phyloP scores from a whole-genome alignment of 64 coral and sea anemone genomes.

The Stichodactyla helianthus region DNA sequence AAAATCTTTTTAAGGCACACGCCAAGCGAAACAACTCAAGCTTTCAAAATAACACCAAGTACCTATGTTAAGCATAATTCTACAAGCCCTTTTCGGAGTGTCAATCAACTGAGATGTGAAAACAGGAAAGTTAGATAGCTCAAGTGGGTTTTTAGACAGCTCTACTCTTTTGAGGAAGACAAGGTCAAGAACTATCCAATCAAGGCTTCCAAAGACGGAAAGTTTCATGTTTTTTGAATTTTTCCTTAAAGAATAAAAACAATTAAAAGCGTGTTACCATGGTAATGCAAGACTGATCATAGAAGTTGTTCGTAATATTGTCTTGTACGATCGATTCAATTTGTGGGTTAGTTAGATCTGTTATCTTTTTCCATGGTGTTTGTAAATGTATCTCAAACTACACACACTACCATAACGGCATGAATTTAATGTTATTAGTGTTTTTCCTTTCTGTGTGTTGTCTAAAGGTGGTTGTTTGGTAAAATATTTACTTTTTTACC shows the following conservation, averaged over 20 bases:
- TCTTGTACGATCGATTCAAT: too few relatives aligned
- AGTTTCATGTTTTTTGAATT: too few relatives aligned
- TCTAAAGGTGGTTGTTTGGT: too few relatives aligned
- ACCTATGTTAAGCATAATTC: background rate
- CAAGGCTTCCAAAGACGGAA: too few relatives aligned
- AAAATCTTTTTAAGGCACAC: background rate
- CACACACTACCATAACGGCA: too few relatives aligned
- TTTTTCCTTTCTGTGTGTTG: too few relatives aligned
- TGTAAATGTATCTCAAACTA: too few relatives aligned
- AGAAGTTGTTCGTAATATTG: background rate
- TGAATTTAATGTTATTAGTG: too few relatives aligned
- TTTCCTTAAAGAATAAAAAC: too few relatives aligned
- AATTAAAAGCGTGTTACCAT: background rate
- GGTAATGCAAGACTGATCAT: background rate
- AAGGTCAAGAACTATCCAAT: background rate
- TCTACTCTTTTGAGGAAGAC: background rate
- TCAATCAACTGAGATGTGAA: background rate
- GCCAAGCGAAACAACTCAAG: background rate
- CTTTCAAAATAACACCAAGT: background rate
- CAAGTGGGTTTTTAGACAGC: background rate
- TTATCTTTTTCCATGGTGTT: too few relatives aligned
- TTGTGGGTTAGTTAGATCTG: too few relatives aligned
- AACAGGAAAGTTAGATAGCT: slow-evolving; percentile 5
- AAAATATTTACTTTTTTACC: too few relatives aligned
- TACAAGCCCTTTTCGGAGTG: background rate